A percentile compares a stretch with the other conserved stretches of the same genome.
Conservation (phyloP, 2,113 vertebrate species). For the Crotophaga sulcirostris region DNA sequence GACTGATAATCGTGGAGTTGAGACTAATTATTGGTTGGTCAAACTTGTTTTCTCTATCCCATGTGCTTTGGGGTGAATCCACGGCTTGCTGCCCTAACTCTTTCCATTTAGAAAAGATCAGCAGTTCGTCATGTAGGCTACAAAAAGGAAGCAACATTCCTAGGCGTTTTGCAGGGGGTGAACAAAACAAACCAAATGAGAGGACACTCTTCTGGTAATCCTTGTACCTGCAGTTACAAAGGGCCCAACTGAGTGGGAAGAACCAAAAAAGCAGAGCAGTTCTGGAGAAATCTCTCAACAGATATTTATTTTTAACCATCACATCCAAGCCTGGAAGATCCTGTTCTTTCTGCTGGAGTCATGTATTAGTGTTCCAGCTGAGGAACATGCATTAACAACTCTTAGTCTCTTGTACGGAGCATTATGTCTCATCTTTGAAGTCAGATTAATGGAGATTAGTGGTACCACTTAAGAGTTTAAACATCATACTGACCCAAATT, state of each 20-base stretch:
- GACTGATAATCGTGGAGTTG: background rate
- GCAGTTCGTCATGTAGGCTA: background rate
- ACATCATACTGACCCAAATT: constrained; percentile 82
- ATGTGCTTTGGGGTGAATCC: background rate
- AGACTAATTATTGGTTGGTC: background rate
- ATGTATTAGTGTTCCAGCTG: constrained; percentile 59
- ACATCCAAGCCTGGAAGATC: constrained; percentile 25
- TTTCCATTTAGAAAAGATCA: background rate
- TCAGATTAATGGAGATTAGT: constrained; percentile 86
- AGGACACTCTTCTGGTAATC: background rate
- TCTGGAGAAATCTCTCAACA: background rate
- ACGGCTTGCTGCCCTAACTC: background rate
- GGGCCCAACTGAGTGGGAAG: background rate
- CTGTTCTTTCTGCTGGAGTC: constrained; percentile 26
- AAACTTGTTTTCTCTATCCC: background rate
- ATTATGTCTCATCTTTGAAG: constrained; percentile 81
- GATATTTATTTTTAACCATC: constrained; percentile 36
- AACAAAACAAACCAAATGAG: background rate
- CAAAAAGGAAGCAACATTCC: background rate
- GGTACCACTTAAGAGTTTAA: constrained; percentile 84
- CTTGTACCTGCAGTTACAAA: accelerated
- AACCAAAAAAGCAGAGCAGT: background rate
- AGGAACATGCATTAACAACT: constrained; percentile 76
- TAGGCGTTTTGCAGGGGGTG: accelerated
- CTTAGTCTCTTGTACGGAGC: constrained; percentile 73